Evolutionary conservation across 2,113 vertebrate genomes (phyloP).

Genomic region (Aegotheles bennettii): DNA sequence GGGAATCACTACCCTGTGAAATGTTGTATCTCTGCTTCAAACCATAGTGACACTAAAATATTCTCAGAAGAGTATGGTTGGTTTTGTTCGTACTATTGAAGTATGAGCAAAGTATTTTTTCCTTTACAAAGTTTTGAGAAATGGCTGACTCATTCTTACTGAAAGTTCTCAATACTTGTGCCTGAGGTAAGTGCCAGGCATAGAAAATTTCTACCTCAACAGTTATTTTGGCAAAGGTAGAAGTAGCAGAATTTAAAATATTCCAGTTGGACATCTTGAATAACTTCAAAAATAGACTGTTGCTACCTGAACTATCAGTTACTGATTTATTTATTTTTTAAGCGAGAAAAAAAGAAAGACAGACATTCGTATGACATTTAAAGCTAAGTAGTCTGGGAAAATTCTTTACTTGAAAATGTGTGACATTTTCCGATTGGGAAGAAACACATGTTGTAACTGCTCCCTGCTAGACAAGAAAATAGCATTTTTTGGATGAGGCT

Average conservation of each 20-base stretch:
- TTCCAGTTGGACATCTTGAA: not conserved
- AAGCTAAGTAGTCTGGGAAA: not conserved
- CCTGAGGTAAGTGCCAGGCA: not conserved
- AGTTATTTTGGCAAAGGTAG: not conserved
- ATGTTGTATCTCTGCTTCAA: not conserved
- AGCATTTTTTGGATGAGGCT: not conserved
- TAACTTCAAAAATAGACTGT: not conserved
- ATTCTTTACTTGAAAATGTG: not conserved
- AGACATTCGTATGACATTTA: not conserved
- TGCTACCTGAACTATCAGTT: not conserved
- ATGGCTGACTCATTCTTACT: not conserved
- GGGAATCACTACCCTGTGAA: not conserved
- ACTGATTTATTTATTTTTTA: not conserved
- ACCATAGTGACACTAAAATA: not conserved
- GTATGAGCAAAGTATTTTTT: not conserved
- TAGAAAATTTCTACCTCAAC: not conserved
- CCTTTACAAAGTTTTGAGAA: not conserved
- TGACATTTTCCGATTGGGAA: constrained; percentile 11
- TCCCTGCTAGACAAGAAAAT: not conserved
- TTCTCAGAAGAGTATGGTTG: not conserved
- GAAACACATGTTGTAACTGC: not conserved
- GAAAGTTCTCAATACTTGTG: not conserved
- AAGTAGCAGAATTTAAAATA: not conserved
- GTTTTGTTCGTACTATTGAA: not conserved
- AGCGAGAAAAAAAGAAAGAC: not conserved